A percentile compares a stretch with the other conserved stretches of the same genome.
These are phyloP conservation scores for Taxidea taxus DNA, from an alignment of 2,113 vertebrate species.

Conservation along the genomic window DNA sequence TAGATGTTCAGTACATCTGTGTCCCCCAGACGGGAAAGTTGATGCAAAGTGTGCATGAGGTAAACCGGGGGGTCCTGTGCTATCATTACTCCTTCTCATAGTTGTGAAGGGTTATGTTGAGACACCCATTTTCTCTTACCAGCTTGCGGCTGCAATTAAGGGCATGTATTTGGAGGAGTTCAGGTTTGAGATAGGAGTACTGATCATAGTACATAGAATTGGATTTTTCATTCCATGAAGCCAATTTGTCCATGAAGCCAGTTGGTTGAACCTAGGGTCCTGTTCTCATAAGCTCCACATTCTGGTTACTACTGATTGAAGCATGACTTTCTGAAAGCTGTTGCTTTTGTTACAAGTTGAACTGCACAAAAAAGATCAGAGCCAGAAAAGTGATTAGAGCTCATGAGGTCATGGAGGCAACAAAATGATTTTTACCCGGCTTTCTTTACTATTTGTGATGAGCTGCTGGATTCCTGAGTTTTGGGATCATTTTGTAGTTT, in stretches of 20 bases:
- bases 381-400: not conserved
- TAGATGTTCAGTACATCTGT: not conserved
- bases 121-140: not conserved
- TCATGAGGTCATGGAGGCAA: not conserved
- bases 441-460: constrained; percentile 7
- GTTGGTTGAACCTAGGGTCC: not conserved
- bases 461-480: not conserved
- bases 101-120: not conserved
- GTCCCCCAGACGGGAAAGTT: not conserved
- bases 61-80: not conserved
- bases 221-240: not conserved
- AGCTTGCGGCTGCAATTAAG: not conserved
- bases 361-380: not conserved
- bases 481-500: not conserved
- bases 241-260: not conserved
- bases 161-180: not conserved
- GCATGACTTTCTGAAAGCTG: not conserved
- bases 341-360: not conserved
- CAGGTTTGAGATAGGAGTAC: not conserved
- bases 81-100: not conserved
- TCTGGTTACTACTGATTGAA: constrained; percentile 26
- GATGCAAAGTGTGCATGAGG: not conserved
- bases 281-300: not conserved
- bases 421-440: not conserved
- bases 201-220: not conserved